phyloP scores from a whole-genome alignment of 2,888 invertebrate species.

The Dasysyrphus tricinctus region DNA sequence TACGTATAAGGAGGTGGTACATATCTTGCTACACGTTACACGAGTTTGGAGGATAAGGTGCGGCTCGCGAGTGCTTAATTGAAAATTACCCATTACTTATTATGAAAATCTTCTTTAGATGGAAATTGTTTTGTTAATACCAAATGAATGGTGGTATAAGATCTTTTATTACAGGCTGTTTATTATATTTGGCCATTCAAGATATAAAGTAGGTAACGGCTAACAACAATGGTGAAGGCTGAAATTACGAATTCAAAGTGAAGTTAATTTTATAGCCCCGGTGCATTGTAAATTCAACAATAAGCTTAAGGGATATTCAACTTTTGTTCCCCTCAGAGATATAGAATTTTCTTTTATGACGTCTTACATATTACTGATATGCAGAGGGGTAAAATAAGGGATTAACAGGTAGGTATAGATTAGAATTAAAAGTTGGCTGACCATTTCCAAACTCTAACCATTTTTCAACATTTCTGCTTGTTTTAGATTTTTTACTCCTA shows the following conservation, averaged over 20 bases:
- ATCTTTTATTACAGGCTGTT: conserved; percentile 36
- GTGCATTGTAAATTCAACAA: not conserved
- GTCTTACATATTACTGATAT: too few species aligned
- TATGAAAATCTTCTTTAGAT: conserved; percentile 57
- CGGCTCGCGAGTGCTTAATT: conserved; percentile 59
- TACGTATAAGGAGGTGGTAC: not conserved
- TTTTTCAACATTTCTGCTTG: too few species aligned
- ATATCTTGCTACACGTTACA: not conserved
- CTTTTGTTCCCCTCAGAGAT: too few species aligned
- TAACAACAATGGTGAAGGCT: not conserved
- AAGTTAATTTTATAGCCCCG: conserved; percentile 25
- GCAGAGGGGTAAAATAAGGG: too few species aligned
- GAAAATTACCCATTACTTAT: conserved; percentile 71
- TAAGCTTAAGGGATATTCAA: not conserved
- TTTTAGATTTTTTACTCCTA: too few species aligned
- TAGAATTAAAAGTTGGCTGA: too few species aligned
- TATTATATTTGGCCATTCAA: conserved; percentile 42
- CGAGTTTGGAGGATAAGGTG: conserved; percentile 35
- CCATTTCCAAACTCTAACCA: too few species aligned
- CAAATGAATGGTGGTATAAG: conserved; percentile 35
- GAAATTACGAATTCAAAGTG: not conserved
- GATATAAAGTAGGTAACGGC: not conserved
- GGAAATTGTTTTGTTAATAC: conserved; percentile 69
- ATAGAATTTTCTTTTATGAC: too few species aligned
- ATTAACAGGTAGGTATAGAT: too few species aligned